Conservation (phyloP, 2,113 vertebrate species). For the Anoura caudifer region DNA sequence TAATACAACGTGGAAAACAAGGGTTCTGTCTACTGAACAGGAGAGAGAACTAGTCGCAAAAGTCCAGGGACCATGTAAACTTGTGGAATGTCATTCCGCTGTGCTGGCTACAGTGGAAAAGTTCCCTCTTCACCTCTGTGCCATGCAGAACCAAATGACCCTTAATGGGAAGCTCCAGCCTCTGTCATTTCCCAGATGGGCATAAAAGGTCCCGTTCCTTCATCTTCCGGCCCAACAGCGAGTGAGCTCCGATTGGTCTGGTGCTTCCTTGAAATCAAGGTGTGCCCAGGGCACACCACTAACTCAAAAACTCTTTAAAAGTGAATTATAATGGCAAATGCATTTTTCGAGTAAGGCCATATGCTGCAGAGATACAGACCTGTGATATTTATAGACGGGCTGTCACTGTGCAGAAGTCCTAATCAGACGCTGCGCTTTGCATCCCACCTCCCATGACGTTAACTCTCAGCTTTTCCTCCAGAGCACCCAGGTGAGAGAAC, state of each 20-base stretch:
- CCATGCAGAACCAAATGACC: conserved; percentile 32
- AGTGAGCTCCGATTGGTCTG: conserved; percentile 60
- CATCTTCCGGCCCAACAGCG: conserved; percentile 57
- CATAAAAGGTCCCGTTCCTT: conserved; percentile 59
- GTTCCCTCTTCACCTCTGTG: conserved; percentile 45
- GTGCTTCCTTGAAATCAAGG: conserved; percentile 30
- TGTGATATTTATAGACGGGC: conserved; percentile 69
- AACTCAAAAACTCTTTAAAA: conserved; percentile 61
- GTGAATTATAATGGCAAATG: conserved; percentile 69
- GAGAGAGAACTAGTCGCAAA: background rate
- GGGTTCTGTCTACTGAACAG: background rate
- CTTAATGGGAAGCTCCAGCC: conserved; percentile 51
- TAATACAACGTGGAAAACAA: background rate
- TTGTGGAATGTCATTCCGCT: background rate
- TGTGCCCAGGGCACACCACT: conserved; percentile 26
- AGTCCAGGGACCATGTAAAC: background rate
- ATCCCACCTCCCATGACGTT: conserved; percentile 74
- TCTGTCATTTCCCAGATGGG: conserved; percentile 71
- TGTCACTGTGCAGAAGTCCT: conserved; percentile 65
- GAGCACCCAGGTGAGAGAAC: conserved; percentile 59
- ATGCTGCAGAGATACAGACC: conserved; percentile 72
- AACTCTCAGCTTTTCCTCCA: conserved; percentile 71
- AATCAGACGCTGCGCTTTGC: conserved; percentile 51
- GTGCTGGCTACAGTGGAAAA: conserved; percentile 59
- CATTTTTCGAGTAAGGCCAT: conserved; percentile 61